Base-by-base conservation (phyloP, 2,113 vertebrate species). In the Cynoglossus semilaevis region DNA sequence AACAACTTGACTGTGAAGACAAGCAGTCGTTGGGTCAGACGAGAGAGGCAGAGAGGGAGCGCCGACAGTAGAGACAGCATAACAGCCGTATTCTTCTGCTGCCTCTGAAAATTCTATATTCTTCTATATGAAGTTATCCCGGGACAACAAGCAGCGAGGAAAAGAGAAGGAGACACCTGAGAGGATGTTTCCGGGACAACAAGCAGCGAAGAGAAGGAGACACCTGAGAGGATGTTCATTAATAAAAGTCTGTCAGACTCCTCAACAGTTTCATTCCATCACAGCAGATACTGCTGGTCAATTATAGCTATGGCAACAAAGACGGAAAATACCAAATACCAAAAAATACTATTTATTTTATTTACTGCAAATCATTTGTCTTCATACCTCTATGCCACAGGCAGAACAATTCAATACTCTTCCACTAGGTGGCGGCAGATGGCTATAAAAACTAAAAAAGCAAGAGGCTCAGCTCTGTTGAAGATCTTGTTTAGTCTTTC, bases 11-110 rank as follows among this genome's bases (percentile, higher is more conserved):
- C 55, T 67, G 69, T 54, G 63, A 10, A 66, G 55, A 58, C 43
- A 58, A 55, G 41, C 49, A 43, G 42, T 59, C 43, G 67, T 58
- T 65, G 73, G 73, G 53, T 62, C 61, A 52, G 53, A 54, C 65
- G 36, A 43, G n/a, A n/a, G n/a, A n/a, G 47, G 65, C 63, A 10
- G 57, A 19, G 56, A 40, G 56, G 64, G 63, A 62, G 42, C 17
- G 54, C 52, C 59, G 54, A 45, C 34, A 58, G 55, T 67, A 34
- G 58, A 57, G 0, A 10, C 18, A 29, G 62, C 60, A 18, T 74
- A 61, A 63, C 60, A 69, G 58, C 18, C 1, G 8, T 47, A 5
- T 46, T 59, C 49, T 34, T 72, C 53, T 52, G 41, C 40, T 22
- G 37, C 43, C 40, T 48, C 47, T n/a, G 49, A 47, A 49, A 40